Conservation (phyloP, 2,888 invertebrate species). For the Polydrusus cervinus region DNA sequence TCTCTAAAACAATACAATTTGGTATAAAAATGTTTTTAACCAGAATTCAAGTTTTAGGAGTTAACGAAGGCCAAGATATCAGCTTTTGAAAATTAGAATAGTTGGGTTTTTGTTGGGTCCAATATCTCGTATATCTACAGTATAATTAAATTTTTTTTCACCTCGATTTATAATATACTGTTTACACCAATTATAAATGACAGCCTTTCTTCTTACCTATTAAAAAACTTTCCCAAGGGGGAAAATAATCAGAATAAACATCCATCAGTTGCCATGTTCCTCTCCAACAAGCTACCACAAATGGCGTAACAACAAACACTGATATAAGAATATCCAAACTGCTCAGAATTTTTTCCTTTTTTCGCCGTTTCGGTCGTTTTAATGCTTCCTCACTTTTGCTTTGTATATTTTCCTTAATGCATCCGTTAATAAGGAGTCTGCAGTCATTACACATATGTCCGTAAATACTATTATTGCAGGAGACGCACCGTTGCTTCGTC, state of each 20-base stretch:
- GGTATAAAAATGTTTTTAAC: too few relatives aligned
- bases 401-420: constrained; percentile 6
- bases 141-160: neutral
- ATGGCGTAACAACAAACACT: constrained; percentile 71
- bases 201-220: constrained; percentile 59
- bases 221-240: constrained; percentile 72
- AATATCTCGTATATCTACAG: too few relatives aligned
- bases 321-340: constrained; percentile 71
- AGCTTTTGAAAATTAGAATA: too few relatives aligned
- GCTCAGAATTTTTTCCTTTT: constrained; percentile 54
- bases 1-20: too few relatives aligned
- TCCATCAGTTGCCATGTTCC: constrained; percentile 75
- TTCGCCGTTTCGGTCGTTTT: constrained; percentile 27
- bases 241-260: constrained; percentile 71
- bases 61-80: too few relatives aligned
- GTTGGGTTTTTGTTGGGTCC: too few relatives aligned
- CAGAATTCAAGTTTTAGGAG: too few relatives aligned
- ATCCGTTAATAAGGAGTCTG: constrained; percentile 5
- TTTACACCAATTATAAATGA: neutral
- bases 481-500: constrained; percentile 13
- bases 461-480: constrained; percentile 27
- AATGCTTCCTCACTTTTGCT: constrained; percentile 20
- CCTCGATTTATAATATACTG: neutral
- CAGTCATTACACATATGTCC: constrained; percentile 41
- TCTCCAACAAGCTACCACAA: constrained; percentile 74